These are phyloP conservation scores for Scophthalmus maximus DNA, from an alignment of 2,113 vertebrate genomes.

Conservation along the genomic window DNA sequence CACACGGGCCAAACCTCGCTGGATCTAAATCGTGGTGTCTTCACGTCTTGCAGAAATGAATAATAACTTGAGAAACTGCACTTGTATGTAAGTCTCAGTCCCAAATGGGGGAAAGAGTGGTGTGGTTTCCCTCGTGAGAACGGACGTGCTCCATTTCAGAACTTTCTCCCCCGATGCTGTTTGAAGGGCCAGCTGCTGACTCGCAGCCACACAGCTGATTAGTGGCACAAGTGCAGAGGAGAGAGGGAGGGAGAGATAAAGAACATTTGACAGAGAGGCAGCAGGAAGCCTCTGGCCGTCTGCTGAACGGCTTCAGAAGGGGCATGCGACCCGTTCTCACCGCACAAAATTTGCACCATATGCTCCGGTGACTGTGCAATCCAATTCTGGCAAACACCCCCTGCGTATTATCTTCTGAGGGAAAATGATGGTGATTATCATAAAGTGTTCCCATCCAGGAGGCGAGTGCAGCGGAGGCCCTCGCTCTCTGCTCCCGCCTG, in stretches of 20 bases:
- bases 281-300: conserved; percentile 31
- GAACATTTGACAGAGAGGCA: conserved; percentile 16
- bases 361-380: conserved; percentile 69
- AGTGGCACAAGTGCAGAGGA: conserved; percentile 28
- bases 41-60: too few relatives aligned
- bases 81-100: too few relatives aligned
- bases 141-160: conserved; percentile 11
- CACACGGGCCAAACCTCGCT: too few relatives aligned
- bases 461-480: conserved; percentile 35
- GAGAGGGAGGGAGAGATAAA: conserved; percentile 20
- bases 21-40: too few relatives aligned
- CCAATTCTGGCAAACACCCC: conserved; percentile 66
- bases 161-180: conserved; percentile 1
- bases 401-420: conserved; percentile 72
- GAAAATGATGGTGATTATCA: conserved; percentile 81
- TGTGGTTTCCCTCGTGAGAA: neutral
- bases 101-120: neutral
- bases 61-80: too few relatives aligned
- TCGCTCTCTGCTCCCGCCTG: conserved; percentile 42
- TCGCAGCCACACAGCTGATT: conserved; percentile 39
- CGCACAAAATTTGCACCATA: conserved; percentile 74
- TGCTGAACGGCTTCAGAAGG: conserved; percentile 52
- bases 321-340: conserved; percentile 62
- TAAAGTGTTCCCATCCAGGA: conserved; percentile 82
- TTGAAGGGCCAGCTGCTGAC: conserved; percentile 18